phyloP scores from a whole-genome alignment of 2,113 vertebrate genomes.

The Mugil cephalus region DNA sequence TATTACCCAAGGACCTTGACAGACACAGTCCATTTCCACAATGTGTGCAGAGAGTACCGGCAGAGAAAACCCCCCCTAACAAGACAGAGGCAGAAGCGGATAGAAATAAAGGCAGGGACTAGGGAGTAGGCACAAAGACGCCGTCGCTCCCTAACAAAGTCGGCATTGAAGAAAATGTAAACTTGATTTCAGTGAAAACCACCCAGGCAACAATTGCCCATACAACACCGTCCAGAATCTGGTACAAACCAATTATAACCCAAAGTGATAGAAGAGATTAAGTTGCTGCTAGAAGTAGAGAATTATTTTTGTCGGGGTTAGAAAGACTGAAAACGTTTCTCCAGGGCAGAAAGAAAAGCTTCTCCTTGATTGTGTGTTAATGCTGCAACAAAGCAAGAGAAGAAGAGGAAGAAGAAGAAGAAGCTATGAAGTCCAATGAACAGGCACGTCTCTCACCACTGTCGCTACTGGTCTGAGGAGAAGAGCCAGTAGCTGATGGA shows the following conservation, averaged over 20 bases:
- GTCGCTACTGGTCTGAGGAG: conserved; percentile 81
- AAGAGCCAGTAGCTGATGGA: conserved; percentile 81
- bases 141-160: conserved; percentile 7
- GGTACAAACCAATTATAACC: conserved; percentile 21
- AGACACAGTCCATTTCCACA: conserved; percentile 49
- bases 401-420: conserved; percentile 53
- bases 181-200: conserved; percentile 23
- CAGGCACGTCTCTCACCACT: conserved; percentile 89
- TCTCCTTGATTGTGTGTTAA: conserved; percentile 48
- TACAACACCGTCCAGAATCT: conserved; percentile 10
- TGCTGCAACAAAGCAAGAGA: conserved; percentile 42
- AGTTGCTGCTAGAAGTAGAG: neutral
- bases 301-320: conserved; percentile 31
- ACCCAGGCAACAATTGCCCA: neutral
- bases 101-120: conserved; percentile 36
- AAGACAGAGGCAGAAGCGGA: conserved; percentile 35
- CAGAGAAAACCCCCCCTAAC: conserved; percentile 38
- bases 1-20: conserved; percentile 49
- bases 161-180: conserved; percentile 30
- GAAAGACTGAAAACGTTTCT: conserved; percentile 45
- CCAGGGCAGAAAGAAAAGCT: conserved; percentile 32
- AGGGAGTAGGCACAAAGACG: conserved; percentile 27
- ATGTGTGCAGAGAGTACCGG: conserved; percentile 33
- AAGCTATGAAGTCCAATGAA: conserved; percentile 55
- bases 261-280: conserved; percentile 31